Evolutionary conservation across 2,888 invertebrate species (phyloP), one percentile per base, ranked within the genome.

Genomic region (Pemphredon lugubris): DNA sequence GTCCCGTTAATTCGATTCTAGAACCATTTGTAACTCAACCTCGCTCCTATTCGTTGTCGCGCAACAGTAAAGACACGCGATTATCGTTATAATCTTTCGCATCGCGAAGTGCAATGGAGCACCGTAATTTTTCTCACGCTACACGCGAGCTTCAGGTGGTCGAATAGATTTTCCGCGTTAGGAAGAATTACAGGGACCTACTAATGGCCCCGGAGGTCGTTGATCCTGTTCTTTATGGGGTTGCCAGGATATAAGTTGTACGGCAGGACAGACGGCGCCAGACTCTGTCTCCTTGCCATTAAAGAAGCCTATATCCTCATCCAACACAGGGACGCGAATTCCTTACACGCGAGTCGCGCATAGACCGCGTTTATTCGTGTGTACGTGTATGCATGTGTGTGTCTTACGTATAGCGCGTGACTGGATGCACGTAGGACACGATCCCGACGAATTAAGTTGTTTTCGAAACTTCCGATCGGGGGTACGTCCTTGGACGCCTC

Each of bases 181-280:
- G 34, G 18, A n/a, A n/a, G 63, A 54, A 65, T 61, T 40, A 51
- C 20, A 11, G 18, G 34, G 55, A 67, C 39, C 53, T 30, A 45
- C 26, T 60, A 51, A 45, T 48, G 37, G 32, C 30, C 21, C 30
- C 32, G 26, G 45, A 66, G 82, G 82, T 81, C 82, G 58, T 69
- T 53, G 80, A 74, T 74, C 77, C 67, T 65, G 54, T 61, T 53
- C 59, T 59, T 77, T 73, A 70, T 73, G 73, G 75, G 61, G 55
- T 70, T 75, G 63, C 75, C 60, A 64, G 79, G 66, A 66, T 59
- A 67, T 72, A 72, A 69, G 68, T 75, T 72, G 30, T 65, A 42
- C 16, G 57, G 45, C 37, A 63, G 75, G 66, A 75, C 69, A 79
- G 81, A 82, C 82, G 81, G 82, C 81, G 81, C 82, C 81, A 70